These are phyloP conservation scores for Drosophila sordidula DNA, from an alignment of 2,888 invertebrate genomes.

Conservation along the genomic window DNA sequence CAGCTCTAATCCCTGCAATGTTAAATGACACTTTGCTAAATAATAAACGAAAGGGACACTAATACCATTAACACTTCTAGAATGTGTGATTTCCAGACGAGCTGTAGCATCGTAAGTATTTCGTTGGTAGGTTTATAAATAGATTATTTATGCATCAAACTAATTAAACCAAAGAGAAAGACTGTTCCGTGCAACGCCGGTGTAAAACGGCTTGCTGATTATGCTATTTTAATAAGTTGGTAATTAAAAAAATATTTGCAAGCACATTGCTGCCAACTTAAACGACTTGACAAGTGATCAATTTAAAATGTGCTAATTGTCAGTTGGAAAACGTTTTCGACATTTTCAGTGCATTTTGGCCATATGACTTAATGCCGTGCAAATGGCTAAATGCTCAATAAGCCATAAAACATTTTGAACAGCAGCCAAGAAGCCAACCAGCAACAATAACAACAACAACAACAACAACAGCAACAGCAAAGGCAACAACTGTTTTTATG, in stretches of 20 bases:
- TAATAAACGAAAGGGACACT: too few species aligned
- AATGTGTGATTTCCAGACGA: too few species aligned
- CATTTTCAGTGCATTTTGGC: conserved; percentile 37
- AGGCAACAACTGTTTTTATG: conserved; percentile 49
- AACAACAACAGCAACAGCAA: conserved; percentile 29
- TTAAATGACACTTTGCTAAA: too few species aligned
- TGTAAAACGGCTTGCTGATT: neutral
- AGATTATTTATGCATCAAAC: neutral
- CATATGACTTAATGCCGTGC: conserved; percentile 59
- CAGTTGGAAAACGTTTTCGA: conserved; percentile 28
- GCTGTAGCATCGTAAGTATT: too few species aligned
- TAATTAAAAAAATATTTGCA: neutral
- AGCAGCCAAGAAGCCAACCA: conserved; percentile 46
- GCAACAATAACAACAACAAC: conserved; percentile 37
- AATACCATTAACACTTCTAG: too few species aligned
- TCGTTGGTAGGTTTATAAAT: too few species aligned
- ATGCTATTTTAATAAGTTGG: neutral
- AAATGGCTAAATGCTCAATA: conserved; percentile 58
- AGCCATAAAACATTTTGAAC: conserved; percentile 50
- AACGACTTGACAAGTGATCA: conserved; percentile 27
- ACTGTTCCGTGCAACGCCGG: neutral
- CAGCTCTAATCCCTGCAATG: too few species aligned
- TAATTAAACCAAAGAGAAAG: neutral
- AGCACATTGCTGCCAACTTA: neutral
- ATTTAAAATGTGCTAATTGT: conserved; percentile 32